phyloP scores from a whole-genome alignment of 2,888 invertebrate genomes.

The Luffia ferchaultella region DNA sequence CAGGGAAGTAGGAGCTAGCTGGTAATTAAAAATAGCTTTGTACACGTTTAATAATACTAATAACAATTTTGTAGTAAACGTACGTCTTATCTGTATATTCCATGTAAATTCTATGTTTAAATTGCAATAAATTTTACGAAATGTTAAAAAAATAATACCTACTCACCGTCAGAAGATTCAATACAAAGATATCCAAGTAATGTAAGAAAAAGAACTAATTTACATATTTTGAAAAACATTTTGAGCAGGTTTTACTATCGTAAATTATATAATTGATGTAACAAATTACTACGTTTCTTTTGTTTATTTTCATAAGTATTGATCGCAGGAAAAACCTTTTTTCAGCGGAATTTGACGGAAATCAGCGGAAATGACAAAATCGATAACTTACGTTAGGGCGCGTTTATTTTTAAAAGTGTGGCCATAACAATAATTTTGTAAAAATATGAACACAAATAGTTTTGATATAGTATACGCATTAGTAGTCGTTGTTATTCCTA shows the following conservation, averaged over 20 bases:
- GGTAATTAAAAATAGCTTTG: too few relatives aligned
- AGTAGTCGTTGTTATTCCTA: background rate
- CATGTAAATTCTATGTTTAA: too few relatives aligned
- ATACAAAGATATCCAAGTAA: background rate
- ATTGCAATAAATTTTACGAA: conserved; percentile 23
- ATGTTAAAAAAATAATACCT: conserved; percentile 1
- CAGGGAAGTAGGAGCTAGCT: too few relatives aligned
- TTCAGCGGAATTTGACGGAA: too few relatives aligned
- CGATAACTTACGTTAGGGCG: conserved; percentile 18
- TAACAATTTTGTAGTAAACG: too few relatives aligned
- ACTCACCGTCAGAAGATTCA: conserved; percentile 1
- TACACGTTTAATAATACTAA: too few relatives aligned
- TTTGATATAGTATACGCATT: background rate
- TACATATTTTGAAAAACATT: background rate
- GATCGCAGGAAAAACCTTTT: conserved; percentile 14
- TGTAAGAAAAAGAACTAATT: background rate
- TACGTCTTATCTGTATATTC: too few relatives aligned
- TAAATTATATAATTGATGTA: background rate
- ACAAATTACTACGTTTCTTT: background rate
- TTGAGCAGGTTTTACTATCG: background rate
- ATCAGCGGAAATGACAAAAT: conserved; percentile 23
- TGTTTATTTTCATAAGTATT: conserved; percentile 21
- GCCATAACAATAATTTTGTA: background rate
- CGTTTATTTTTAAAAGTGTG: conserved; percentile 13
- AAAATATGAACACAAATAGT: background rate